Evolutionary conservation across 2,113 vertebrate genomes (phyloP), one percentile per base, ranked within the genome.

Genomic region (Dinomys branickii): DNA sequence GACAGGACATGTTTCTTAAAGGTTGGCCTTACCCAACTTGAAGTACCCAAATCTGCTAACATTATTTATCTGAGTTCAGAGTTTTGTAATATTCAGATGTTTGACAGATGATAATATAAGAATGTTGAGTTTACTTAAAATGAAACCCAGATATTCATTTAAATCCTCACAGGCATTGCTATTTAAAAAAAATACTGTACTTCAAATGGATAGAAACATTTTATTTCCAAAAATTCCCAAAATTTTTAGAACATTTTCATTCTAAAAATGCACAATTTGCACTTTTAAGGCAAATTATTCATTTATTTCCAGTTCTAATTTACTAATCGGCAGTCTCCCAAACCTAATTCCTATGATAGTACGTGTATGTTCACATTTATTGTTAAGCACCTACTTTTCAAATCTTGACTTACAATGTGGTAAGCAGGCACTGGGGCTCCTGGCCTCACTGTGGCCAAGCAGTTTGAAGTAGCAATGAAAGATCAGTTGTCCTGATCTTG

Each of bases 401-500:
- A 65, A 86, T 85, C n/a, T 93, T 94, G 85, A 95, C 87, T 56
- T 44, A 50, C 54, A 95, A 67, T 54, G 52, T 63, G 0, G 2
- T 41, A 78, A 85, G 10, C 28, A 84, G 56, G 97, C 26, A 0
- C 3, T 75, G 84, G 78, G 86, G 28, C 16, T 90, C 95, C 75
- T 14, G 50, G 58, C 16, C 26, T 83, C 41, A 2, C 77, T 75
- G n/a, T 20, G 13, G 44, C 73, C n/a, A 69, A 94, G 95, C 80
- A 33, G 96, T 96, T 95, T 89, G 85, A 92, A 92, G 96, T 90
- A 94, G 89, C 41, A 61, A 59, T 75, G 28, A 52, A 47, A 30
- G 85, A 26, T 86, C 85, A 84, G 67, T 47, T 89, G 85, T 97
- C 90, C 59, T 75, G 90, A 85, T 92, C 41, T 56, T 52, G 54